A percentile compares a stretch with the other conserved stretches of the same genome.
phyloP scores from a whole-genome alignment of 1,140 invertebrate species.

The Drosophila punjabiensis region DNA sequence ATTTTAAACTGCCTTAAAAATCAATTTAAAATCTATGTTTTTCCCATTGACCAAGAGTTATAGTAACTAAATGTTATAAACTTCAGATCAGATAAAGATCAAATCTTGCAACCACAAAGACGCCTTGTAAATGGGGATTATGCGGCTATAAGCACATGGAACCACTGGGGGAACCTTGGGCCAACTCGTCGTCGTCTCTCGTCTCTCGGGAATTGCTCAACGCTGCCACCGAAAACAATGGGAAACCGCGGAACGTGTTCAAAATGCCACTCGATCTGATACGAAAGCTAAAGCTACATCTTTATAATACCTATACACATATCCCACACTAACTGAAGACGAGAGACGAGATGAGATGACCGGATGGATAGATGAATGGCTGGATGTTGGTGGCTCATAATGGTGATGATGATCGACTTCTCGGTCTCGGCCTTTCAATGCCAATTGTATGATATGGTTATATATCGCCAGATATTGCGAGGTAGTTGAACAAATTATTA shows the following conservation, averaged over 20 bases:
- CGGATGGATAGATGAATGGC: conserved; percentile 8
- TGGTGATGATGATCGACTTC: conserved; percentile 10
- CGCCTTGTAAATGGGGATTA: conserved; percentile 12
- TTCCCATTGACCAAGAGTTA: neutral
- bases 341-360: conserved; percentile 5
- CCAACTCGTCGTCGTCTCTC: conserved; percentile 5
- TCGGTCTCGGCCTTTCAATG: conserved; percentile 27
- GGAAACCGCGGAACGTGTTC: conserved; percentile 66
- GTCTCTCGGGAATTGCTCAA: conserved; percentile 45
- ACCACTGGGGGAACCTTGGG: conserved; percentile 43
- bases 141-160: conserved; percentile 7
- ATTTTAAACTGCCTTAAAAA: no score
- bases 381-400: conserved; percentile 1
- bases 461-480: conserved; percentile 9
- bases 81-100: neutral
- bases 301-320: neutral
- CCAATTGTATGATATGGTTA: conserved; percentile 6
- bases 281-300: conserved; percentile 22
- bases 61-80: neutral
- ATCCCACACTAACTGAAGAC: conserved; percentile 15
- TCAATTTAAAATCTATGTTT: neutral
- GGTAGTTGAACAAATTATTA: conserved; percentile 42
- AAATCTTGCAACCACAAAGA: conserved; percentile 7
- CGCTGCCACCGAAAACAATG: conserved; percentile 38
- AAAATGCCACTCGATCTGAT: conserved; percentile 64